Evolutionary conservation across 2,797 vertebrate genomes (phyloP).

Genomic region (Linurgus olivaceus): DNA sequence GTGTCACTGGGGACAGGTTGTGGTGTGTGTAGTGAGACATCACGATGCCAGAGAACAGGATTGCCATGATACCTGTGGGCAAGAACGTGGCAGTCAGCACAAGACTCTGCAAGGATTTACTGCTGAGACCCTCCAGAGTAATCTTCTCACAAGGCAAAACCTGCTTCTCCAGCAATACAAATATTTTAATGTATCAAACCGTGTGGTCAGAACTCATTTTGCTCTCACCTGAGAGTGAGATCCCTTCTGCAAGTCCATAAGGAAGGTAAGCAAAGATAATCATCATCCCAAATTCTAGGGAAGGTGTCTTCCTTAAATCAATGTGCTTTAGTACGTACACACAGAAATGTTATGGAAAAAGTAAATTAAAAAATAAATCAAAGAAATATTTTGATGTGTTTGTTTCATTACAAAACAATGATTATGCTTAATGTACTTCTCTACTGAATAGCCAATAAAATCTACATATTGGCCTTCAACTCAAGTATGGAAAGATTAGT

Average conservation of each 20-base stretch:
- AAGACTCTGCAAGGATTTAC: not conserved
- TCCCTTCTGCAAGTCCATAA: constrained; percentile 94
- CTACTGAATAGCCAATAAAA: not conserved
- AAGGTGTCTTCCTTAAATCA: constrained; percentile 95
- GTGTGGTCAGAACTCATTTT: not conserved
- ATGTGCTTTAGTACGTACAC: constrained; percentile 88
- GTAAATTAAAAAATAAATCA: not conserved
- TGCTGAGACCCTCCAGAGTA: not conserved
- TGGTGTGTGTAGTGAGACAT: constrained; percentile 99
- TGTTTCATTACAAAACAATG: not conserved
- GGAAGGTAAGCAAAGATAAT: constrained; percentile 98
- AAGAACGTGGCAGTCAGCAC: not conserved
- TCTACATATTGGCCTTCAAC: not conserved
- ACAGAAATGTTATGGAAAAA: constrained; percentile 56
- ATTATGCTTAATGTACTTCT: not conserved
- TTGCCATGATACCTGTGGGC: constrained; percentile 93
- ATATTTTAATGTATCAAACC: not conserved
- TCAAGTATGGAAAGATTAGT: not conserved
- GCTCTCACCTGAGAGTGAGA: constrained; percentile 91
- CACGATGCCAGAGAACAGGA: constrained; percentile 95
- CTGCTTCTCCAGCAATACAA: not conserved
- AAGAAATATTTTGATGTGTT: not conserved
- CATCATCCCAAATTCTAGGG: constrained; percentile 98
- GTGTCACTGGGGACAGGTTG: constrained; percentile 96
- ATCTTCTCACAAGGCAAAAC: not conserved